Conservation (phyloP, 2,113 vertebrate species). For the Otus sunia region DNA sequence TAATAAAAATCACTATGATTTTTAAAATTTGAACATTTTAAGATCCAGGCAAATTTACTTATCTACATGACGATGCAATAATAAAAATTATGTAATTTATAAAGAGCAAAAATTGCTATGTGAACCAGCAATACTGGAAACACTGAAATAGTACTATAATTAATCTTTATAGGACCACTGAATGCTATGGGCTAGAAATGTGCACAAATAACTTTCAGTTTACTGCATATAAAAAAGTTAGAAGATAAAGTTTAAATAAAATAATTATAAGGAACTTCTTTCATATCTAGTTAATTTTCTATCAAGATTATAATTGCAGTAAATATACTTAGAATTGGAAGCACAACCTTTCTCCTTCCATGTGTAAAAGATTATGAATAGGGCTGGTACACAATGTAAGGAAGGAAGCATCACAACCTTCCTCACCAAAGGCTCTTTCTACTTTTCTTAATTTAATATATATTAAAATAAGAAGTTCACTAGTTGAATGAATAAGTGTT, state of each 20-base stretch:
- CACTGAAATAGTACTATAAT: neutral
- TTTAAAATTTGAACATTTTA: neutral
- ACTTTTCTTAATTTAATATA: neutral
- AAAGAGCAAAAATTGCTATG: neutral
- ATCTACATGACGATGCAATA: neutral
- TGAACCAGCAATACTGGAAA: neutral
- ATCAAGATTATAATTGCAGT: neutral
- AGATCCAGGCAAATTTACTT: neutral
- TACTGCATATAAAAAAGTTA: neutral
- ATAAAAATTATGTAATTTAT: neutral
- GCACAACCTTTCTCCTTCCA: neutral
- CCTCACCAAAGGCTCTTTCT: neutral
- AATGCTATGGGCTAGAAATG: neutral
- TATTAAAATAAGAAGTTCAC: neutral
- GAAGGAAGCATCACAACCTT: neutral
- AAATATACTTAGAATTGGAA: neutral
- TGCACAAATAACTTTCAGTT: neutral
- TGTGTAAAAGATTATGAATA: fast-evolving
- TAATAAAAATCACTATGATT: neutral
- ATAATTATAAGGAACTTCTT: neutral
- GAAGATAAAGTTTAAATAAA: neutral
- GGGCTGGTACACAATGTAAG: neutral
- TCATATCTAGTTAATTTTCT: neutral
- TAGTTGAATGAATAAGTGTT: neutral
- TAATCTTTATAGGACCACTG: neutral